Evolutionary conservation across 2,797 vertebrate genomes (phyloP).

Genomic region (Gadopsis bispinosus): DNA sequence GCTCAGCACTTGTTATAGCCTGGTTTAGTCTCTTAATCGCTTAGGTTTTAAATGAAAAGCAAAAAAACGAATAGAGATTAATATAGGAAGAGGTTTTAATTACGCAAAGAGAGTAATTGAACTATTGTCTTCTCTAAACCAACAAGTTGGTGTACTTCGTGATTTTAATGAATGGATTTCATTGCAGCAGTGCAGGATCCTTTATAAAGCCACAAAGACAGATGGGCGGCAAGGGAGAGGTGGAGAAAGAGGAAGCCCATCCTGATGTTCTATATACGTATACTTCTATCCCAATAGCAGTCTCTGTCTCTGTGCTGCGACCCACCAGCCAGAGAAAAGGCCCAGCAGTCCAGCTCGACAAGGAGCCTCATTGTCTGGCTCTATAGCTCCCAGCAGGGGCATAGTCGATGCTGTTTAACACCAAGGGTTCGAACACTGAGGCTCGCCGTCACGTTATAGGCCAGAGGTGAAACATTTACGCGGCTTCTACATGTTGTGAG

Average conservation of each 20-base stretch:
- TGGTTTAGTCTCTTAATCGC: neutral
- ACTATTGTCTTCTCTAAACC: neutral
- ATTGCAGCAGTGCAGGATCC: constrained; percentile 24
- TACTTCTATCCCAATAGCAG: constrained; percentile 70
- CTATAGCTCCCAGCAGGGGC: constrained; percentile 50
- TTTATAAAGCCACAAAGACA: constrained; percentile 63
- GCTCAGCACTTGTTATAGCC: constrained; percentile 20
- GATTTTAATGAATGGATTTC: constrained; percentile 34
- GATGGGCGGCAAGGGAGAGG: constrained; percentile 42
- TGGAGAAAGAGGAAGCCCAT: constrained; percentile 68
- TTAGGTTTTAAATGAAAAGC: constrained; percentile 1
- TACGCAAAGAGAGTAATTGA: neutral
- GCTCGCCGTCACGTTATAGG: neutral
- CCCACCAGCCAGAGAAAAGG: constrained; percentile 58
- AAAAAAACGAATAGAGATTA: constrained; percentile 3
- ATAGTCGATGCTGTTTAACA: constrained; percentile 40
- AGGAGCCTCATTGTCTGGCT: constrained; percentile 72
- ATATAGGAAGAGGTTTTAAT: constrained; percentile 2
- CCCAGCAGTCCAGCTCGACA: constrained; percentile 69
- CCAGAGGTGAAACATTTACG: constrained; percentile 44
- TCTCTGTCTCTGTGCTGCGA: constrained; percentile 56
- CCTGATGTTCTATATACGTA: constrained; percentile 79
- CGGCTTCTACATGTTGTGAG: constrained; percentile 22
- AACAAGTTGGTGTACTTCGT: neutral
- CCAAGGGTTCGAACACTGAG: constrained; percentile 12